phyloP scores from a whole-genome alignment of 2,888 invertebrate species.

The Timema podura region DNA sequence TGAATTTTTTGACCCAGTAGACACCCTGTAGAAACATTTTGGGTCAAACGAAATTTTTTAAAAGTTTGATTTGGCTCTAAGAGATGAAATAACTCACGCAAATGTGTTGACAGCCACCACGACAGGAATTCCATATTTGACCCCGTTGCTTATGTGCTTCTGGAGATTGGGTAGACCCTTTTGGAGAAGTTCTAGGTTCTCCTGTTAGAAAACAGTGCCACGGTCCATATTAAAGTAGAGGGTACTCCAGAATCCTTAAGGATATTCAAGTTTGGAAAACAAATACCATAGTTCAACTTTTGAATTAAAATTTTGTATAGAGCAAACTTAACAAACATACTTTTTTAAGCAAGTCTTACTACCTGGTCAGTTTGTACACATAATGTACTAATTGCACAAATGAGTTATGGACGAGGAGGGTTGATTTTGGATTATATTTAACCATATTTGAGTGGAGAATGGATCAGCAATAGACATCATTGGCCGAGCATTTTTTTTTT shows the following conservation, averaged over 20 bases:
- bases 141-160: slow-evolving; percentile 92
- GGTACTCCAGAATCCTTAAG: background rate
- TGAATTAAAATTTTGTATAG: background rate
- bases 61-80: background rate
- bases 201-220: slow-evolving; percentile 47
- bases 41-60: background rate
- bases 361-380: too few relatives aligned
- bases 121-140: slow-evolving; percentile 86
- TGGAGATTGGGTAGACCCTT: slow-evolving; percentile 86
- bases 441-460: too few relatives aligned
- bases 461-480: too few relatives aligned
- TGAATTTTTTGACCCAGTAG: too few relatives aligned
- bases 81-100: slow-evolving; percentile 52
- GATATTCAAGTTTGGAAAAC: background rate
- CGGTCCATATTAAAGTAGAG: slow-evolving; percentile 11
- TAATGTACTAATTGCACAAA: too few relatives aligned
- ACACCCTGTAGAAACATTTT: too few relatives aligned
- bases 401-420: too few relatives aligned
- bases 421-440: too few relatives aligned
- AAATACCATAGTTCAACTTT: background rate
- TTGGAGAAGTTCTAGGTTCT: slow-evolving; percentile 78
- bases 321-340: too few relatives aligned
- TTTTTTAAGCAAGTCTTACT: too few relatives aligned
- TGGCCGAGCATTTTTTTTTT: too few relatives aligned
- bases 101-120: slow-evolving; percentile 91